Evolutionary conservation across 2,797 vertebrate species (phyloP), one percentile per base, ranked within the genome.

Genomic region (Melanotaenia pygmaea): DNA sequence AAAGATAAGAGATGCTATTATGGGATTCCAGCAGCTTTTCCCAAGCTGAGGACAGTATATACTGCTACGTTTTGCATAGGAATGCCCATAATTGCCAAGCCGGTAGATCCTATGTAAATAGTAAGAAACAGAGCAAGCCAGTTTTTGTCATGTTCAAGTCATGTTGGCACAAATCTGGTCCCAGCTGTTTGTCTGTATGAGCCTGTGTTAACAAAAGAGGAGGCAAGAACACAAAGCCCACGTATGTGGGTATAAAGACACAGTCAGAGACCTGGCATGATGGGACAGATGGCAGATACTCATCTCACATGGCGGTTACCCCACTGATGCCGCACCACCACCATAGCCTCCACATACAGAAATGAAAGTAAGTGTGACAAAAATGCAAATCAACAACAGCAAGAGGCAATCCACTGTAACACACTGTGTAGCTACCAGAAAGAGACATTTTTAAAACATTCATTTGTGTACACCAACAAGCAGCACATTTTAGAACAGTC

Each of bases 201-300:
- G 67, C 37, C 56, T 75, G 58, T 58, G 51, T 58, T 45, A 56
- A 51, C 40, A 59, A 56, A 64, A 35, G 11, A 18, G 26, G 59
- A 26, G 71, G 59, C 10, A 58, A 56, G 58, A 18, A n/a, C 61
- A 47, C 9, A 35, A 53, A 1, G 7, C 65, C 67, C 53, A 30
- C 65, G 57, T 70, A 67, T 54, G 78, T 30, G 68, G 60, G 81
- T 59, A 79, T 60, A 69, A 82, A 75, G 76, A 70, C 62, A 56
- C 72, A 85, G 76, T 57, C 37, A 28, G 74, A 62, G 67, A 70
- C 40, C 47, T 72, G 79, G 80, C 74, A 73, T 45, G 62, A 59
- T 24, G 70, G 64, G 66, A 84, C 83, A 91, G 86, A 88, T 82
- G 84, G 83, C 74, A 81, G 69, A 82, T 67, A 65, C 56, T 67